phyloP scores from a whole-genome alignment of 2,113 vertebrate species.

The Neotoma lepida region DNA sequence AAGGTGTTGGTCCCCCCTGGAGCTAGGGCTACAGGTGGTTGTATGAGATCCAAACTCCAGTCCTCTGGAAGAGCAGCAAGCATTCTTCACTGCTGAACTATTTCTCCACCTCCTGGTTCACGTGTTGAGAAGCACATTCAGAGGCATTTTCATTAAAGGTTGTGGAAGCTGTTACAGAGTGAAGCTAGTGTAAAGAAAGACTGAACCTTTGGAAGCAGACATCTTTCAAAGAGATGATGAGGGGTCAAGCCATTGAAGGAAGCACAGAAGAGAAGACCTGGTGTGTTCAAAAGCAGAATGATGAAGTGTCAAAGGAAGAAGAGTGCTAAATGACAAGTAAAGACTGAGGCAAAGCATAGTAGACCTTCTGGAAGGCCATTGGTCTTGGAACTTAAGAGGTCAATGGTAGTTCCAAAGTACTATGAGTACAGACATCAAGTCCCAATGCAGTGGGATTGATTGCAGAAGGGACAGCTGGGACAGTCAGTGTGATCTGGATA shows the following conservation, averaged over 20 bases:
- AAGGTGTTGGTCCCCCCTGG: background rate
- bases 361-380: background rate
- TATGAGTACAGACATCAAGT: background rate
- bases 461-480: fast-evolving
- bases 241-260: background rate
- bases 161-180: background rate
- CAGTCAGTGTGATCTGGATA: background rate
- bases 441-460: background rate
- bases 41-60: background rate
- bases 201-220: background rate
- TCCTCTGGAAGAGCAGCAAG: background rate
- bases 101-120: background rate
- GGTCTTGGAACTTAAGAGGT: background rate
- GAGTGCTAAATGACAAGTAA: background rate
- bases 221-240: background rate
- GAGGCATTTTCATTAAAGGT: background rate
- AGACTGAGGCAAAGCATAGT: background rate
- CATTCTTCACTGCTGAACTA: background rate
- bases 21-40: background rate
- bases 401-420: background rate
- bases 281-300: background rate
- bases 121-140: background rate
- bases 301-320: background rate
- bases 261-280: background rate
- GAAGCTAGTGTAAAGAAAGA: background rate